Evolutionary conservation across 2,113 vertebrate genomes (phyloP).

Genomic region (Neoarius graeffei): DNA sequence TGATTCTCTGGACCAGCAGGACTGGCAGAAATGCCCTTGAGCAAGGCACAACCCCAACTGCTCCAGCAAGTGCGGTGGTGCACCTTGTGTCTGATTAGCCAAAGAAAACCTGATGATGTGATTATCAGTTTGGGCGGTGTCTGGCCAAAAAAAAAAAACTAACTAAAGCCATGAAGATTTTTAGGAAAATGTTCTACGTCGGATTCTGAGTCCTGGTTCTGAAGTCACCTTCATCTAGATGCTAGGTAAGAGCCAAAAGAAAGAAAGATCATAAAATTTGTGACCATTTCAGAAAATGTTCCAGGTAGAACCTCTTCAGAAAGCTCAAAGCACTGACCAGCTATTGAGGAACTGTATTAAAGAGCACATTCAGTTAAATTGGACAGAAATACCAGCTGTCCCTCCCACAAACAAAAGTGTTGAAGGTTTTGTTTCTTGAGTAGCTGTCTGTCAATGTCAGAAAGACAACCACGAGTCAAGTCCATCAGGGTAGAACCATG

Average conservation of each 20-base stretch:
- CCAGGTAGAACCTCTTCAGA: background rate
- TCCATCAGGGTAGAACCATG: constrained; percentile 34
- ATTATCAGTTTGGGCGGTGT: no score
- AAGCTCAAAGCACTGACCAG: background rate
- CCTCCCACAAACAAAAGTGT: background rate
- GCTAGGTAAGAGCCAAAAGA: background rate
- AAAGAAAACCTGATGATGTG: no score
- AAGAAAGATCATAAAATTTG: background rate
- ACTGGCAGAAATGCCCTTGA: no score
- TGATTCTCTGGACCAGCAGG: no score
- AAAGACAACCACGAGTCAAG: constrained; percentile 36
- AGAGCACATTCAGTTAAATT: background rate
- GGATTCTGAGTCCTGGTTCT: background rate
- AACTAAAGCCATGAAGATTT: background rate
- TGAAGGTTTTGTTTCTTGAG: background rate
- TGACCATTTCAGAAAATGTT: background rate
- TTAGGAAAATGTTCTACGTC: background rate
- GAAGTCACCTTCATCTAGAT: background rate
- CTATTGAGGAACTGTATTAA: background rate
- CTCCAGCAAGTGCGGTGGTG: no score
- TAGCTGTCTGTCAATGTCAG: constrained; percentile 24
- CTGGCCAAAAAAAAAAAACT: no score
- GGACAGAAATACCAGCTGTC: background rate
- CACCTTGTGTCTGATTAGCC: no score
- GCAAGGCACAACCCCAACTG: no score